Conservation (phyloP, 2,888 invertebrate genomes). For the Meghimatium bilineatum region DNA sequence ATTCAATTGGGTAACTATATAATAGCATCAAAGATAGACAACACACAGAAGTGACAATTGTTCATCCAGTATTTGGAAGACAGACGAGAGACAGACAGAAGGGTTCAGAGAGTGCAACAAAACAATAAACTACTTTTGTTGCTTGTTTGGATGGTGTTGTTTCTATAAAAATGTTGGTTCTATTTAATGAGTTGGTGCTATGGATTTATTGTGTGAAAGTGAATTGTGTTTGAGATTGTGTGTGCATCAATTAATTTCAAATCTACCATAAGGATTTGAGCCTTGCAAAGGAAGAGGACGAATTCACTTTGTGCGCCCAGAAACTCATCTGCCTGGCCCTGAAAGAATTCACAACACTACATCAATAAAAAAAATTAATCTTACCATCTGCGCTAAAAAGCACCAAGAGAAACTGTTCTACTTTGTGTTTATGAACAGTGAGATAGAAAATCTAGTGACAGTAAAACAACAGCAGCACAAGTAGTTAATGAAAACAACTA, state of each 20-base stretch:
- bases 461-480: not conserved
- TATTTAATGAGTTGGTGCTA: not conserved
- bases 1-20: not conserved
- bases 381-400: conserved; percentile 24
- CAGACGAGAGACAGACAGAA: conserved; percentile 42
- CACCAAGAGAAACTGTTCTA: conserved; percentile 22
- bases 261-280: conserved; percentile 45
- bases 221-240: not conserved
- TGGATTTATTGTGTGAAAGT: not conserved
- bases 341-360: conserved; percentile 46
- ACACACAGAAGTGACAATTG: conserved; percentile 24
- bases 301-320: conserved; percentile 43
- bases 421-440: conserved; percentile 5
- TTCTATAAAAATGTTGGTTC: not conserved
- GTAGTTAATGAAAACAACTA: not conserved
- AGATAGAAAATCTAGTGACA: conserved; percentile 20
- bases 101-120: too few relatives aligned
- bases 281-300: conserved; percentile 43
- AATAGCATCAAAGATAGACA: conserved; percentile 30
- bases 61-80: conserved; percentile 34
- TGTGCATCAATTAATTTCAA: conserved; percentile 18
- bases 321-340: conserved; percentile 43
- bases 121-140: not conserved
- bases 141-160: not conserved
- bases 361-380: conserved; percentile 33